Evolutionary conservation across 2,888 invertebrate species (phyloP).

Genomic region (Labia minor): DNA sequence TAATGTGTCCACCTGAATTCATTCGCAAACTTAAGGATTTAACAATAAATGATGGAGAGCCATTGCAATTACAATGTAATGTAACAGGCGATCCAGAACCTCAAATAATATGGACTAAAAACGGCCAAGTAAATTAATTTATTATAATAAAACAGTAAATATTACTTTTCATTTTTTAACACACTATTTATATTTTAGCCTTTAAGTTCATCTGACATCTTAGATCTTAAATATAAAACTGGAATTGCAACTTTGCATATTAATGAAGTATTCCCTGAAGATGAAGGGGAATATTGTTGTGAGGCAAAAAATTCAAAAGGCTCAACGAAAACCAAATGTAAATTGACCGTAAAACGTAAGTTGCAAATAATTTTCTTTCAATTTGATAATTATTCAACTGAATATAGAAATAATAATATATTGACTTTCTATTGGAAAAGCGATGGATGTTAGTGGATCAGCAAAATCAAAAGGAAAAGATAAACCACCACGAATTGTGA

Average conservation of each 20-base stretch:
- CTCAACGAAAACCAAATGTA: constrained; percentile 70
- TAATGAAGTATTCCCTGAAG: constrained; percentile 89
- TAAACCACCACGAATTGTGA: constrained; percentile 76
- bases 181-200: constrained; percentile 32
- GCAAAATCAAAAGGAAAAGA: constrained; percentile 50
- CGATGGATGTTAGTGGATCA: constrained; percentile 49
- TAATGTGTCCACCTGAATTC: constrained; percentile 80
- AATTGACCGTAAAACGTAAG: constrained; percentile 73
- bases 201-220: constrained; percentile 64
- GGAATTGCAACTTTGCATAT: constrained; percentile 79
- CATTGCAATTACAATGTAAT: no score
- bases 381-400: no score
- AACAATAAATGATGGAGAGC: constrained; percentile 74
- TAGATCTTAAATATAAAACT: constrained; percentile 86
- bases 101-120: constrained; percentile 79
- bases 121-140: constrained; percentile 52
- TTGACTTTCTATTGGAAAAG: constrained; percentile 41
- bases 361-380: constrained; percentile 26
- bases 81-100: constrained; percentile 90
- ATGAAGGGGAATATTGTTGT: constrained; percentile 82
- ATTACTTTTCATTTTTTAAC: constrained; percentile 23
- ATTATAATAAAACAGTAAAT: background rate
- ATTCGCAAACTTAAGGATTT: constrained; percentile 63
- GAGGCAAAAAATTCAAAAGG: constrained; percentile 88
- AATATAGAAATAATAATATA: background rate